Evolutionary conservation across 2,888 invertebrate genomes (phyloP), one percentile per base, ranked within the genome.

Genomic region (Temnothorax ravouxi): DNA sequence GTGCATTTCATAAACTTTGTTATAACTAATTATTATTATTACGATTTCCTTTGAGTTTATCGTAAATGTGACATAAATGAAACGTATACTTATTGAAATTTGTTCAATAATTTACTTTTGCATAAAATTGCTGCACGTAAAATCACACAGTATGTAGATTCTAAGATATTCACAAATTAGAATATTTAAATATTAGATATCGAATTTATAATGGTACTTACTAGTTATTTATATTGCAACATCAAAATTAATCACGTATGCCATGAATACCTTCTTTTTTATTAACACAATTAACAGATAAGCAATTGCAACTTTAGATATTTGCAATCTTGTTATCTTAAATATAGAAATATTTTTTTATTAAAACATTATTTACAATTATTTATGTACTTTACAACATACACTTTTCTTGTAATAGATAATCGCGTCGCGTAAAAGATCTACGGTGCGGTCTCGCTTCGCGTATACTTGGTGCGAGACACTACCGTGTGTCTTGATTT

Each of bases 191-290:
- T 54, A 67, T 44, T 47, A 9, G 3, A 62, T 13, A 44, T 66
- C 11, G 9, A 54, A 9, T 29, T 77, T 77, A 77, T 11, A 66
- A 77, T 54, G 21, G 25, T 52, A 38, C 34, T 3, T 29, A 29
- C 3, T 18, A 21, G 1, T 29, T 29, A 34, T n/a, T 44, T 38
- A 62, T 29, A 44, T 61, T 34, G 25, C 11, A 13, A 21, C 21
- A 38, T 50, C 13, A 50, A 75, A 47, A 62, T 34, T 62, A 56
- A 72, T 72, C 3, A 29, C 3, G 2, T 44, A n/a, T 38, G 15
- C 9, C 3, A 38, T 18, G 6, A 29, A 18, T 21, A 75, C 1
- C 0, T 15, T 62, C 34, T 38, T 18, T 21, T 21, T 47, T n/a
- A n/a, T 61, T 61, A 34, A 72, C 41, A 13, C n/a, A 50, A 69